Evolutionary conservation across 92 coral and sea anemone genomes (phyloP), one percentile per base, ranked within the genome.

Genomic region (Desmophyllum pertusum): DNA sequence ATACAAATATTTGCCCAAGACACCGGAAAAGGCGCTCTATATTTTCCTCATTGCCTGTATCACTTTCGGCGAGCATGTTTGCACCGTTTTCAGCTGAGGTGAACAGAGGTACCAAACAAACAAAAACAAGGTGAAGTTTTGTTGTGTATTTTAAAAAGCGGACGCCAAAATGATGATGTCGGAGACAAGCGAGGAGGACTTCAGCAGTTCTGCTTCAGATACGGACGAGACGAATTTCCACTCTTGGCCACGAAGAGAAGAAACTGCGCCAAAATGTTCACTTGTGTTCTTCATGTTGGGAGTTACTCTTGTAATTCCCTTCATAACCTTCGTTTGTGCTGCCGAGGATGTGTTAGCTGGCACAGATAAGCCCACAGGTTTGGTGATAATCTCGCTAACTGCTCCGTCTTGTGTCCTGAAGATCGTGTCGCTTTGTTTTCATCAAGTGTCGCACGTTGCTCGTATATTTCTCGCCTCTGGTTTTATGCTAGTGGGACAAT

Each of bases 301-400:
- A 43, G 87, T 92, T 62, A 41, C 89, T 5, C 73, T 94, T 1
- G 37, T 77, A 39, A 90, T 90, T 4, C 87, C 95, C 4, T 91
- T 89, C 65, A 78, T 87, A 35, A 86, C 92, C 31, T 73, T 89
- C 15, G 86, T 94, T 19, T 94, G 95, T 67, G 92, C 95, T 11
- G 85, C 89, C 7, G 90, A 94, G 67, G 98, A 94, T 48, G 77
- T 89, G 72, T 63, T 94, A 29, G 85, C 98, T 7, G 98, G 98
- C 14, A 89, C 95, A 3, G 75, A 61, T 39, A 76, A 79, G 14
- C 83, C 95, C 2, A 91, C 95, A 5, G 95, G 95, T 5, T 67
- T 86, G 36, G 89, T 94, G 76, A 52, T 86, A 9, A 83, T 89
- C 21, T 93, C 95, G 38, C 78, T 89, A 14, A 63, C 92, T 84